Evolutionary conservation across 2,113 vertebrate species (phyloP).

Genomic region (Chaenocephalus aceratus): DNA sequence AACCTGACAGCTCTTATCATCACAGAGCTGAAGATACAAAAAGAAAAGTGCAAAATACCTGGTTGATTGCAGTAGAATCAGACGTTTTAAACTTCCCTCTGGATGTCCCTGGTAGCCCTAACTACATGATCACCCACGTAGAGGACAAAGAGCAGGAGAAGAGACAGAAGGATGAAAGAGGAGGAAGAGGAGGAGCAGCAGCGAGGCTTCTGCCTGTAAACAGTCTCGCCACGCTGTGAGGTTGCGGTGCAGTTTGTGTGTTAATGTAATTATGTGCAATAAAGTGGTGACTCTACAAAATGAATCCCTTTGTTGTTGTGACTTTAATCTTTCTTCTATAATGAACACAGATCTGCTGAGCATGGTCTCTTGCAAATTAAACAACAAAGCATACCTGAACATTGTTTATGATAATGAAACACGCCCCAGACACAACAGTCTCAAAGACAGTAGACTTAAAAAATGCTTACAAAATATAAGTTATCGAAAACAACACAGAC

Average conservation of each 20-base stretch:
- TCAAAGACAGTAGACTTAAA: conserved; percentile 9
- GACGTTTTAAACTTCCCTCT: conserved; percentile 87
- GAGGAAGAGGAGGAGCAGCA: conserved; percentile 15
- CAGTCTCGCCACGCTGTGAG: conserved; percentile 31
- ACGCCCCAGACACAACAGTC: conserved; percentile 29
- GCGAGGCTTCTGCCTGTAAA: conserved; percentile 32
- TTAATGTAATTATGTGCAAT: conserved; percentile 50
- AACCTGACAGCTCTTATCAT: conserved; percentile 26
- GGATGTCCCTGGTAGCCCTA: conserved; percentile 85
- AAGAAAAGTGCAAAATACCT: background rate
- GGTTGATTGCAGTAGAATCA: conserved; percentile 80
- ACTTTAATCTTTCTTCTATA: conserved; percentile 58
- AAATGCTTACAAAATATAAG: background rate
- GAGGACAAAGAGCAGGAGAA: conserved; percentile 45
- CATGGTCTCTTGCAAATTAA: conserved; percentile 7
- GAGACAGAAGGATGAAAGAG: conserved; percentile 5
- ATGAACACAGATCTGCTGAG: conserved; percentile 42
- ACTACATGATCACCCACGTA: conserved; percentile 87
- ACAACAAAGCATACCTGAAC: conserved; percentile 45
- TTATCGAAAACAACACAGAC: conserved; percentile 8
- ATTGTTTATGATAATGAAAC: conserved; percentile 40
- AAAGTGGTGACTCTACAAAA: conserved; percentile 39
- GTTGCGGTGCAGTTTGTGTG: conserved; percentile 20
- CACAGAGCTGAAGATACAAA: background rate
- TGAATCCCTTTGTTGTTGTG: conserved; percentile 55